These are phyloP conservation scores for Zosterops pallidus DNA, from an alignment of 2,113 vertebrate species.

Conservation along the genomic window DNA sequence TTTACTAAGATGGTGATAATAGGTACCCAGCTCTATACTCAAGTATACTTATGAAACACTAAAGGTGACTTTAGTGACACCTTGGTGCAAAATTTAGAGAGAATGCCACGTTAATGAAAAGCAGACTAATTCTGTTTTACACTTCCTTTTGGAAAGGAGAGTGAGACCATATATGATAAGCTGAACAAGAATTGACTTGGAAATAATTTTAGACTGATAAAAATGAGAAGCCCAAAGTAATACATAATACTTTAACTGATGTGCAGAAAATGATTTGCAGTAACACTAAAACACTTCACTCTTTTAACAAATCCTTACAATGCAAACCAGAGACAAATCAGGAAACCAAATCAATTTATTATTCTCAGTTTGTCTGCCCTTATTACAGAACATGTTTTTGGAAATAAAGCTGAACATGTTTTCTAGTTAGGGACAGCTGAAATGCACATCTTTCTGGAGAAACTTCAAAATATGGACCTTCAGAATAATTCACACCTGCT, in stretches of 20 bases:
- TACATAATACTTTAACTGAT: not conserved
- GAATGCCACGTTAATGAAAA: not conserved
- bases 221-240: not conserved
- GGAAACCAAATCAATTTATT: not conserved
- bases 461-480: not conserved
- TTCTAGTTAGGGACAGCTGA: not conserved
- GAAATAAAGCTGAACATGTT: not conserved
- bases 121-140: not conserved
- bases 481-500: not conserved
- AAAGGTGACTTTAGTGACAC: not conserved
- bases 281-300: not conserved
- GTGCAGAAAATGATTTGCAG: not conserved
- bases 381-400: not conserved
- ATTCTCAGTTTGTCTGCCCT: not conserved
- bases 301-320: not conserved
- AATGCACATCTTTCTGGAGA: not conserved
- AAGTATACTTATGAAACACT: not conserved
- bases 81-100: not conserved
- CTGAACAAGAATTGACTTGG: not conserved
- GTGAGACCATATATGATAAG: not conserved
- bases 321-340: not conserved
- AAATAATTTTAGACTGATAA: not conserved
- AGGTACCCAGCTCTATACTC: not conserved
- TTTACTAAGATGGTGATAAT: not conserved
- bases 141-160: not conserved